Conservation (phyloP, 2,113 vertebrate species). For the Tragelaphus scriptus region DNA sequence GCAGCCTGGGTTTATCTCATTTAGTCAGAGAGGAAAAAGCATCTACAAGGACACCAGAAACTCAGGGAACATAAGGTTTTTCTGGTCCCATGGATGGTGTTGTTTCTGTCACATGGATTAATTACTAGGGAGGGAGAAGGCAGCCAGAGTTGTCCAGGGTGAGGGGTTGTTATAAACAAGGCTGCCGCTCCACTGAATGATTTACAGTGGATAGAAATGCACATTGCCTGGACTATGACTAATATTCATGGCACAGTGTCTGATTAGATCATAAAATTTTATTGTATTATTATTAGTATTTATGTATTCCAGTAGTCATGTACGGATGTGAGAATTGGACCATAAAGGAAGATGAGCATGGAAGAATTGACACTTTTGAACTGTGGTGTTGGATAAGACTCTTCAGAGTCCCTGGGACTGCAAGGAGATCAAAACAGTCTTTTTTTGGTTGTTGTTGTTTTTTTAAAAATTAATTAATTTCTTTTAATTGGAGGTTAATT, state of each 20-base stretch:
- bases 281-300: neutral
- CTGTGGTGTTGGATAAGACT: neutral
- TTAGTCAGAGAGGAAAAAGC: neutral
- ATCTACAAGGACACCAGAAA: neutral
- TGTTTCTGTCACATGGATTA: neutral
- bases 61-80: neutral
- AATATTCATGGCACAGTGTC: neutral
- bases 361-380: neutral
- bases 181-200: accelerated
- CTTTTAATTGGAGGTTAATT: neutral
- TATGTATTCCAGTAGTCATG: neutral
- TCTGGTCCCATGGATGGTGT: neutral
- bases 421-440: neutral
- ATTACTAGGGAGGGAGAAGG: neutral
- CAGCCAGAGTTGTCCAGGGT: neutral
- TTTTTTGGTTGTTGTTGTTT: neutral
- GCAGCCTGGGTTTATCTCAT: neutral
- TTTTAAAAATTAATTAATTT: neutral
- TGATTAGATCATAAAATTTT: neutral
- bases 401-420: neutral
- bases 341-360: neutral
- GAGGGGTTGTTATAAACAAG: neutral
- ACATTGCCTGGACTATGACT: neutral
- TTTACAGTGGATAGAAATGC: neutral
- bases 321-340: neutral